Conservation (phyloP, 2,113 vertebrate genomes). For the Gopherus flavomarginatus region DNA sequence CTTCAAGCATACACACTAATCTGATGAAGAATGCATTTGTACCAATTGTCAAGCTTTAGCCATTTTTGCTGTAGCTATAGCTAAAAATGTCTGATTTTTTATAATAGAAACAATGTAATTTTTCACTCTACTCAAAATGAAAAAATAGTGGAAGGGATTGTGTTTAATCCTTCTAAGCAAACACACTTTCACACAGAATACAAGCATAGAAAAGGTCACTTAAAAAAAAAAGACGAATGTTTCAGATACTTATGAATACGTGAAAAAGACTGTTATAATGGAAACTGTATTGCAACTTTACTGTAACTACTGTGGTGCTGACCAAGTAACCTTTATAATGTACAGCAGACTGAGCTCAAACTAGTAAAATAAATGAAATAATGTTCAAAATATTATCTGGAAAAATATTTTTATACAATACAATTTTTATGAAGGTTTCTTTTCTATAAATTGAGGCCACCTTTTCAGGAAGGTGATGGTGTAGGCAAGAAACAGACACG, state of each 20-base stretch:
- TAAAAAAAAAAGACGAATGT: neutral
- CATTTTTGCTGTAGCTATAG: neutral
- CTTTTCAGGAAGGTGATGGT: constrained; percentile 7
- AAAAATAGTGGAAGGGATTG: neutral
- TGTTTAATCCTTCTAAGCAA: neutral
- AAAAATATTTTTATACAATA: neutral
- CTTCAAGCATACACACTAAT: rapidly evolving
- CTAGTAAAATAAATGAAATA: neutral
- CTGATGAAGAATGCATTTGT: neutral
- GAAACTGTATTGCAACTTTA: constrained; percentile 20
- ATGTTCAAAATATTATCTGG: neutral
- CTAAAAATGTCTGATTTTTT: neutral
- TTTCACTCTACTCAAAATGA: neutral
- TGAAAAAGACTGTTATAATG: neutral
- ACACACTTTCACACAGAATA: neutral
- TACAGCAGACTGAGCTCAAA: neutral
- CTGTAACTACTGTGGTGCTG: neutral
- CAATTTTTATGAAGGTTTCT: neutral
- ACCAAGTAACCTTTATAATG: neutral
- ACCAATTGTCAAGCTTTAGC: neutral
- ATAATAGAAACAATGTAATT: neutral
- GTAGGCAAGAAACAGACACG: neutral
- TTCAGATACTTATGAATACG: neutral
- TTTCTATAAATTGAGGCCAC: neutral
- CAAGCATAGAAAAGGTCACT: neutral